phyloP scores from a whole-genome alignment of 2,113 vertebrate species.

The Colius striatus region DNA sequence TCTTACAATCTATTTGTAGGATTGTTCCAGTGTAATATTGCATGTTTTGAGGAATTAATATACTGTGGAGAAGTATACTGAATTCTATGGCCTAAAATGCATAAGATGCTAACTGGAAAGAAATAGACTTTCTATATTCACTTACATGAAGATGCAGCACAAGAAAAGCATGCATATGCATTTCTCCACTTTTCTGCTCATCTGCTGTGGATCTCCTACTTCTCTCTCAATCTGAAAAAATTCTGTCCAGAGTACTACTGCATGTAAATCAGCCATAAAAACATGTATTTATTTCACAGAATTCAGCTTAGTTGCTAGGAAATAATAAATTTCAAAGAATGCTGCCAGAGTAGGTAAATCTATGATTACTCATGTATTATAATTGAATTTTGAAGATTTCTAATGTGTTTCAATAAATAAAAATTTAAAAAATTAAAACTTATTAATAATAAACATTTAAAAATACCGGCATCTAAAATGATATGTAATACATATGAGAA shows the following conservation, averaged over 20 bases:
- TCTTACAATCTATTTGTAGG: not conserved
- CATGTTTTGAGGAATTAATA: not conserved
- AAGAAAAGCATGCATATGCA: fast-evolving
- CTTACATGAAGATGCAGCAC: not conserved
- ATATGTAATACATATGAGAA: not conserved
- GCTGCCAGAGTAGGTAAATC: not conserved
- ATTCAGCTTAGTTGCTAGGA: not conserved
- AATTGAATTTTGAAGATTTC: not conserved
- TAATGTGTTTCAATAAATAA: not conserved
- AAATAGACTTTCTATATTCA: not conserved
- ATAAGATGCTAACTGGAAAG: not conserved
- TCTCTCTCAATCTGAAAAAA: not conserved
- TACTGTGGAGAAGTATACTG: not conserved
- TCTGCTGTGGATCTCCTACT: not conserved
- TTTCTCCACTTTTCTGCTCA: not conserved
- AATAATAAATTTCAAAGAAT: not conserved
- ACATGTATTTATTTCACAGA: not conserved
- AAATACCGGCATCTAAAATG: not conserved
- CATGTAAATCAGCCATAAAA: not conserved
- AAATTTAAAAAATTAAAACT: not conserved
- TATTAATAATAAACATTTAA: not conserved
- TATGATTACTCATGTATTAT: not conserved
- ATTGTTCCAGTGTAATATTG: not conserved
- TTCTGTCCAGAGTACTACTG: not conserved
- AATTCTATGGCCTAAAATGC: not conserved